Evolutionary conservation across 2,113 vertebrate genomes (phyloP).

Genomic region (Melanerpes aurifrons): DNA sequence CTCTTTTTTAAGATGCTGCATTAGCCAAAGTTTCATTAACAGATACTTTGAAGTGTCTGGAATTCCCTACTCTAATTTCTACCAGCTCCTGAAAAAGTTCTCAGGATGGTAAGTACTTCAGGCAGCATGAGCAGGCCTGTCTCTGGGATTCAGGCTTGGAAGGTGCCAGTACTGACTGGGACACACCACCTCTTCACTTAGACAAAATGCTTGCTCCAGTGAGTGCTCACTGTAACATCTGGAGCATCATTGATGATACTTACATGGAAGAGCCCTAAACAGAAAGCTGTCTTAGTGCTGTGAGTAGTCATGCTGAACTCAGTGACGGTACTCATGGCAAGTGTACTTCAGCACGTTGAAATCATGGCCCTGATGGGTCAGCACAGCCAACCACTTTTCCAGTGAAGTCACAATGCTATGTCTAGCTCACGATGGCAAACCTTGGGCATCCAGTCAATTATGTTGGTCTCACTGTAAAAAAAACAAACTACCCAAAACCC

Average conservation of each 20-base stretch:
- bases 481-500: neutral
- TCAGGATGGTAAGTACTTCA: neutral
- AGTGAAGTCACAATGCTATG: neutral
- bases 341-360: neutral
- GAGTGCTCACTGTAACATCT: neutral
- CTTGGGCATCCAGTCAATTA: no score
- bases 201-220: neutral
- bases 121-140: neutral
- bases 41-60: constrained; percentile 5
- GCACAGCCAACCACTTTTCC: neutral
- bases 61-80: neutral
- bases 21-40: constrained; percentile 52
- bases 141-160: neutral
- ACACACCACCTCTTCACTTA: neutral
- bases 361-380: neutral
- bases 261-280: neutral
- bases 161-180: neutral
- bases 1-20: constrained; percentile 36
- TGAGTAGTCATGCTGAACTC: neutral
- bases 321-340: rapidly evolving
- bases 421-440: neutral
- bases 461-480: neutral
- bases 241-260: neutral
- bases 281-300: neutral
- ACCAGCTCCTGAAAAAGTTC: neutral